Evolutionary conservation across 37 sponge, comb jelly and placozoan genomes (phyloP).

Genomic region (Tethya wilhelma): DNA sequence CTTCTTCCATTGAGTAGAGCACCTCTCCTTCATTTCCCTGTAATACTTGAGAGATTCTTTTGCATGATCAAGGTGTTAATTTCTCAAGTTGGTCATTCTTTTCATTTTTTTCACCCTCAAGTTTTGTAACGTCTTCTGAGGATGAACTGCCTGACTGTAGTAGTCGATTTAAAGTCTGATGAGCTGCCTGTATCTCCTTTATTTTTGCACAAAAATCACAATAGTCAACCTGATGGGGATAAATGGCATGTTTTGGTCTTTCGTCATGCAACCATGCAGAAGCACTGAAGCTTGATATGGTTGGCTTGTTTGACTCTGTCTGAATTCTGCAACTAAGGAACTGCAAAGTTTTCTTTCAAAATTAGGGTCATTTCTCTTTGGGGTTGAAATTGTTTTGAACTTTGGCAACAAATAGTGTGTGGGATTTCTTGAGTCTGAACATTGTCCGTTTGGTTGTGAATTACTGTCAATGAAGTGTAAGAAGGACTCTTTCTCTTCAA

Average conservation of each 20-base stretch:
- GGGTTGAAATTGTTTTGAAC: constrained; percentile 19
- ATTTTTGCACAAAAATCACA: constrained; percentile 39
- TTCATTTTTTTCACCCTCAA: constrained; percentile 1
- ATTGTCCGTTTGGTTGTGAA: constrained; percentile 37
- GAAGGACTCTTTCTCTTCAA: constrained; percentile 15
- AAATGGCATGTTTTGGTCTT: constrained; percentile 34
- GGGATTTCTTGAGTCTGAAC: constrained; percentile 20
- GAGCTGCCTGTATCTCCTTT: constrained; percentile 25
- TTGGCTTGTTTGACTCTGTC: constrained; percentile 5
- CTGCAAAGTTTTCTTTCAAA: neutral
- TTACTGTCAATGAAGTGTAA: constrained; percentile 21
- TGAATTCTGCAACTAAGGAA: neutral
- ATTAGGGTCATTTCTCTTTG: constrained; percentile 16
- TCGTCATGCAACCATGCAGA: neutral
- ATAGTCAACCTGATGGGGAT: constrained; percentile 46
- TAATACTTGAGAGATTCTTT: constrained; percentile 34
- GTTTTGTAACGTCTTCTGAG: neutral
- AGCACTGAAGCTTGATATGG: constrained; percentile 2
- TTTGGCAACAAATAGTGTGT: constrained; percentile 42
- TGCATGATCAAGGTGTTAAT: constrained; percentile 26
- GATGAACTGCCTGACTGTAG: constrained; percentile 26
- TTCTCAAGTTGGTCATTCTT: neutral
- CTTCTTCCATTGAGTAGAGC: constrained; percentile 27
- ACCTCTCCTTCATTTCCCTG: constrained; percentile 19
- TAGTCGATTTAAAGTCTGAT: constrained; percentile 8